Base-by-base conservation (phyloP, 2,113 vertebrate genomes). In the Microcebus ravelobensis region DNA sequence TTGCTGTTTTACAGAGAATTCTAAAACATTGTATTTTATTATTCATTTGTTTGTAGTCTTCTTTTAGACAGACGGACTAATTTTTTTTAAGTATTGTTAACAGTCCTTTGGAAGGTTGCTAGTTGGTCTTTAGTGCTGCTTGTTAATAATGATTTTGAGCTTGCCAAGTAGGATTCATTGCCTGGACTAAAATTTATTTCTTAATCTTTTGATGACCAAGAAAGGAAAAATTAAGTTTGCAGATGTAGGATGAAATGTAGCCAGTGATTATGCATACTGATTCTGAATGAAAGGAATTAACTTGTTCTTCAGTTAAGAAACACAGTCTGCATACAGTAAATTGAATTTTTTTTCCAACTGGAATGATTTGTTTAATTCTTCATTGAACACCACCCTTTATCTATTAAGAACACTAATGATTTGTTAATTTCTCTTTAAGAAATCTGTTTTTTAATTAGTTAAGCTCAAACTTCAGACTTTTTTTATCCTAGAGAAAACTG, bases 101-200 rank as follows among this genome's bases (percentile, higher is more conserved):
- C 71, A 95, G 39, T 55, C 71, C 80, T 95, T 83, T 79, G 86
- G 50, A 87, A 97, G 70, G 34, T 76, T 96, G 57, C 48, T 96
- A 91, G 36, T 71, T 96, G 39, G 29, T 89, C 86, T 96, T 97
- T 83, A 55, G 59, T 96, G 74, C 57, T 93, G 70, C 83, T 96
- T 97, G 96, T 96, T 96, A 96, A 95, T 96, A 97, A 97, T 96
- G 97, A 96, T 96, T 97, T 95, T 94, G 87, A 96, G 87, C 81
- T 96, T 97, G 95, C 95, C 83, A 95, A 96, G 70, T 95, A 85
- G 70, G 57, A 95, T 96, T 97, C 89, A 86, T 94, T 98, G 70
- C 80, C 76, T 94, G 74, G 39, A 91, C 80, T 94, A 97, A 97
- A 94, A 97, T 97, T 95, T 97, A 96, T 96, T 96, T 98, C 93